phyloP scores from a whole-genome alignment of 2,797 vertebrate species.

The Sebastiscus tertius region DNA sequence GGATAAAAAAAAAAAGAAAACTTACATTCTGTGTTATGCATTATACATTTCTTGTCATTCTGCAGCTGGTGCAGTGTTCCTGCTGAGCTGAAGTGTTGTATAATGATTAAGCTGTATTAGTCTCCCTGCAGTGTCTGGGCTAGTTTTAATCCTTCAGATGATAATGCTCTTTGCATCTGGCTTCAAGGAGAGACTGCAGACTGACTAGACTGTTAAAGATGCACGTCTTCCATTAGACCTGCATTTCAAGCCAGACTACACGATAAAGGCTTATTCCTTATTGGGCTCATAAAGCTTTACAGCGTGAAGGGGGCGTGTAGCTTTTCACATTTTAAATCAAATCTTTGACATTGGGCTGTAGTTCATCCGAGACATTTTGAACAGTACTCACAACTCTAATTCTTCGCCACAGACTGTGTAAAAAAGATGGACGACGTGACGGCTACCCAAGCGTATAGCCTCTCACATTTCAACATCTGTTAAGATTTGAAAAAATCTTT shows the following conservation, averaged over 20 bases:
- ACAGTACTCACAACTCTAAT: background rate
- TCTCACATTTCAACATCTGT: no score
- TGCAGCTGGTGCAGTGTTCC: background rate
- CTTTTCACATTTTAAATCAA: background rate
- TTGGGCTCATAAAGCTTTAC: background rate
- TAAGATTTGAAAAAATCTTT: no score
- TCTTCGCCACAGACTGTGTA: no score
- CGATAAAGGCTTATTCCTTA: background rate
- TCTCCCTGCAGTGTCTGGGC: background rate
- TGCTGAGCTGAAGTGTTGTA: background rate
- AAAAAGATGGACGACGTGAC: no score
- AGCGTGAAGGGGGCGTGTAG: background rate
- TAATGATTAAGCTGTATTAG: background rate
- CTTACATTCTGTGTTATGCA: background rate
- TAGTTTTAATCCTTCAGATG: background rate
- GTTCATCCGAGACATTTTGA: background rate
- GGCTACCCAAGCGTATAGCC: no score
- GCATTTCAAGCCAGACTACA: background rate
- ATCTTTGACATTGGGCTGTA: background rate
- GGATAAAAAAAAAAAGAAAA: background rate
- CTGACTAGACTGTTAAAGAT: background rate
- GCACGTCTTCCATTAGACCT: background rate
- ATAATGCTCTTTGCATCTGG: background rate
- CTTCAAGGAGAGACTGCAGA: background rate
- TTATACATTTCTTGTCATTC: background rate